Evolutionary conservation across 2,888 invertebrate genomes (phyloP), one percentile per base, ranked within the genome.

Genomic region (Dryomyza anilis): DNA sequence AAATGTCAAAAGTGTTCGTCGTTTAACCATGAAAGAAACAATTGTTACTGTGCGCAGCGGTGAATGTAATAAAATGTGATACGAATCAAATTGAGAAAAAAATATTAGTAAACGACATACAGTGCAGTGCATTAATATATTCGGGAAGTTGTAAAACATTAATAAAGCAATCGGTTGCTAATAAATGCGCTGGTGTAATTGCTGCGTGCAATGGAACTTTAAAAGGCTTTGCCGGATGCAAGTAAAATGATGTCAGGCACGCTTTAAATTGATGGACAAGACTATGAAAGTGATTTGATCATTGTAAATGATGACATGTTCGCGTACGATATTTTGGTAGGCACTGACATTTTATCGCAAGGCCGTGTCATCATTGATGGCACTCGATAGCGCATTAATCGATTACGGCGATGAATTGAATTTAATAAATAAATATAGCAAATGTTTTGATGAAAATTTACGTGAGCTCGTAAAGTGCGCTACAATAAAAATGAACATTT

Each of bases 111-210:
- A 52, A 65, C 10, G 21, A 27, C 23, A 25, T 57, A 12, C 16
- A 36, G 10, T 60, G 53, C 29, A 25, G 46, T 16, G 63, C 66
- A 8, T 60, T 67, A 46, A 59, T 65, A 21, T 65, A 65, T 45
- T 67, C 67, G 45, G 68, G 65, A 36, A 67, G 68, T 59, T 52
- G 12, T 5, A 65, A 33, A 14, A 67, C 67, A 2, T 33, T 63
- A 16, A 19, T 67, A 0, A 36, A 16, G 33, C 16, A n/a, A 16
- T 45, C 33, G 3, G 25, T 67, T 25, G 63, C 53, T 8, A 25
- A 29, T 16, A 55, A 29, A 27, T 60, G 48, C 25, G 48, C 27
- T 1, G 23, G 52, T 16, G 29, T 27, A n/a, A 6, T 66, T 1
- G 10, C 53, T 21, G 39, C 25, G 2, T 65, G 61, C 27, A 45